phyloP scores from a whole-genome alignment of 2,888 invertebrate species.

The Drosophila formosana region DNA sequence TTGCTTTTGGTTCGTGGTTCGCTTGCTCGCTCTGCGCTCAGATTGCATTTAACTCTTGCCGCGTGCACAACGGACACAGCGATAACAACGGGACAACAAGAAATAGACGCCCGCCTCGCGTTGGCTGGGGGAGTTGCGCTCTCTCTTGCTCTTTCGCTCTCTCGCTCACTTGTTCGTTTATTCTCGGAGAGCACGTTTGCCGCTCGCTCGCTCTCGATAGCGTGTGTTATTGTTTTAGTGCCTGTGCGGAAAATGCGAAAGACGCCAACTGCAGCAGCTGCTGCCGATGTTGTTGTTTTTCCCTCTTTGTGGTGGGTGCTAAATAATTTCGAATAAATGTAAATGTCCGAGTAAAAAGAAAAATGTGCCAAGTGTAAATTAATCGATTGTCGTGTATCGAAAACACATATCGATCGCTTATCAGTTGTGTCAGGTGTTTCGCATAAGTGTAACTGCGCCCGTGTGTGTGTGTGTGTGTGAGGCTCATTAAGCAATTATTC shows the following conservation, averaged over 20 bases:
- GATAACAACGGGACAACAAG: constrained; percentile 54
- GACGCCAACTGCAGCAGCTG: constrained; percentile 59
- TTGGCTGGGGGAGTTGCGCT: constrained; percentile 60
- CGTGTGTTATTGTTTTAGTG: constrained; percentile 48
- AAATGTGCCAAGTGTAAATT: constrained; percentile 60
- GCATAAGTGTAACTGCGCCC: not conserved
- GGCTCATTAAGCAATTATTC: constrained; percentile 69
- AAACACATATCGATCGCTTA: constrained; percentile 42
- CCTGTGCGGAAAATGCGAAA: constrained; percentile 60
- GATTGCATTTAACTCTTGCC: constrained; percentile 80
- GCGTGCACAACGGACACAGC: constrained; percentile 69
- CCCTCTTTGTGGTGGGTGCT: constrained; percentile 55
- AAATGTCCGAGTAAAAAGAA: constrained; percentile 35
- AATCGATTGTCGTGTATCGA: constrained; percentile 50
- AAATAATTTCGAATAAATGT: constrained; percentile 51
- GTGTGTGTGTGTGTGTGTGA: constrained; percentile 22
- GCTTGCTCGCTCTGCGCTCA: constrained; percentile 53
- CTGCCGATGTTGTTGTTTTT: constrained; percentile 16
- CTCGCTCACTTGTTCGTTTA: constrained; percentile 36
- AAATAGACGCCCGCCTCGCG: constrained; percentile 47
- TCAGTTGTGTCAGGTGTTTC: constrained; percentile 68
- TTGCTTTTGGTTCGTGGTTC: constrained; percentile 32
- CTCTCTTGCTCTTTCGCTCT: constrained; percentile 40
- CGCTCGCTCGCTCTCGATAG: constrained; percentile 15
- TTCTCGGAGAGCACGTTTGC: constrained; percentile 26